Conservation (phyloP, 35 echinoderm and acorn worm species). For the Anneissia japonica region DNA sequence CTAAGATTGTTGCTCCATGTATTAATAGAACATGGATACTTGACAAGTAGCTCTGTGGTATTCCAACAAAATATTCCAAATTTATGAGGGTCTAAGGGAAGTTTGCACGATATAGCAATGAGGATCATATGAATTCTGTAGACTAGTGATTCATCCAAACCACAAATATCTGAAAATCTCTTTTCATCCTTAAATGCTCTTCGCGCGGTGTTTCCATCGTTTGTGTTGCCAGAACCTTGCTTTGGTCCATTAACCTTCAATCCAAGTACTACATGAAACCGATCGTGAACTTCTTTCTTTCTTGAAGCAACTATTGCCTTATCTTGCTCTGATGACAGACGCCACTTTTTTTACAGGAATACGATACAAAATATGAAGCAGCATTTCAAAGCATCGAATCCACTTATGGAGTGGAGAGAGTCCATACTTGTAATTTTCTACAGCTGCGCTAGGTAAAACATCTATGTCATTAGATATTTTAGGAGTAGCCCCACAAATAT, state of each 20-base stretch:
- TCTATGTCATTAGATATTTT: conserved; percentile 34
- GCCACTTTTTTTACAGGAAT: conserved; percentile 45
- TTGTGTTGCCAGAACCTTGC: conserved; percentile 50
- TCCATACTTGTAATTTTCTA: conserved; percentile 22
- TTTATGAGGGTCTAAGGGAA: conserved; percentile 22
- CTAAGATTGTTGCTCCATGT: conserved; percentile 30
- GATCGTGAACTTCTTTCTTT: conserved; percentile 44
- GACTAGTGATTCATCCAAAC: conserved; percentile 31
- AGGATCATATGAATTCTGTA: conserved; percentile 44
- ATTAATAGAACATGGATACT: conserved; percentile 46
- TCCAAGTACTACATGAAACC: conserved; percentile 42
- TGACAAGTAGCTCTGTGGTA: conserved; percentile 34
- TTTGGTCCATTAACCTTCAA: conserved; percentile 54
- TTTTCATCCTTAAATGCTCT: conserved; percentile 52
- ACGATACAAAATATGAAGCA: conserved; percentile 40
- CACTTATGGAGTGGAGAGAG: conserved; percentile 30
- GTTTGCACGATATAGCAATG: conserved; percentile 16
- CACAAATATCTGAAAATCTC: conserved; percentile 36
- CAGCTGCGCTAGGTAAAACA: conserved; percentile 5
- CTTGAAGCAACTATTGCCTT: conserved; percentile 17
- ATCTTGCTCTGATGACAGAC: conserved; percentile 5
- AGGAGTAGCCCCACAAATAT: conserved; percentile 39
- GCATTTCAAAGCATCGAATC: conserved; percentile 53
- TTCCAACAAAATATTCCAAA: conserved; percentile 39
- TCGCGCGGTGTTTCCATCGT: conserved; percentile 48